Conservation (phyloP, 2,113 vertebrate species). For the Atlantisia rogersi region DNA sequence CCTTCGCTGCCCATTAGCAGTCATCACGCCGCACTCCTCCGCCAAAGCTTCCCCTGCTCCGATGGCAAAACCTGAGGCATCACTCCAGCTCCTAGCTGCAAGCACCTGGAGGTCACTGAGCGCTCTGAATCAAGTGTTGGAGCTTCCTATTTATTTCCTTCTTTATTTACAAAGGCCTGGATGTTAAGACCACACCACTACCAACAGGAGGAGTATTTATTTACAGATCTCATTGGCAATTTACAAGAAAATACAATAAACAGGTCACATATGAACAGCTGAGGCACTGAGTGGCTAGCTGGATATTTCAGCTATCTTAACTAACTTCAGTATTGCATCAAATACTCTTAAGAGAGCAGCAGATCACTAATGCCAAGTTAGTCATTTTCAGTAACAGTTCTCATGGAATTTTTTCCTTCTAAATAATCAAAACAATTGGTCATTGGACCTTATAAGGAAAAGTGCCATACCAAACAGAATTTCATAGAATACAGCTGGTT, state of each 20-base stretch:
- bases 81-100: neutral
- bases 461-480: conserved; percentile 35
- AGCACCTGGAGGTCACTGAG: neutral
- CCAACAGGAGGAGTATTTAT: neutral
- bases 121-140: neutral
- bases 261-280: neutral
- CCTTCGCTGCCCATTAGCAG: neutral
- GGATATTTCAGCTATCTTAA: neutral
- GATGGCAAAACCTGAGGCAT: neutral
- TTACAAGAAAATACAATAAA: neutral
- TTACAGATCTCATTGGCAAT: neutral
- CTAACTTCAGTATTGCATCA: conserved; percentile 42
- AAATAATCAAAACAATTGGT: conserved; percentile 73
- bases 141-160: neutral
- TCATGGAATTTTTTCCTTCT: conserved; percentile 64
- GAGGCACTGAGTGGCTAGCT: neutral
- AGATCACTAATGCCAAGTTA: conserved; percentile 54
- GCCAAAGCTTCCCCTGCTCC: neutral
- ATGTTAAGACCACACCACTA: neutral
- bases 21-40: neutral
- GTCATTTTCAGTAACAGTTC: conserved; percentile 67
- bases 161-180: neutral
- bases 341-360: conserved; percentile 1
- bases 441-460: conserved; percentile 65
- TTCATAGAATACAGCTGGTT: conserved; percentile 59